Evolutionary conservation across 2,888 invertebrate species (phyloP), one percentile per base, ranked within the genome.

Genomic region (Pasiphila rectangulata): DNA sequence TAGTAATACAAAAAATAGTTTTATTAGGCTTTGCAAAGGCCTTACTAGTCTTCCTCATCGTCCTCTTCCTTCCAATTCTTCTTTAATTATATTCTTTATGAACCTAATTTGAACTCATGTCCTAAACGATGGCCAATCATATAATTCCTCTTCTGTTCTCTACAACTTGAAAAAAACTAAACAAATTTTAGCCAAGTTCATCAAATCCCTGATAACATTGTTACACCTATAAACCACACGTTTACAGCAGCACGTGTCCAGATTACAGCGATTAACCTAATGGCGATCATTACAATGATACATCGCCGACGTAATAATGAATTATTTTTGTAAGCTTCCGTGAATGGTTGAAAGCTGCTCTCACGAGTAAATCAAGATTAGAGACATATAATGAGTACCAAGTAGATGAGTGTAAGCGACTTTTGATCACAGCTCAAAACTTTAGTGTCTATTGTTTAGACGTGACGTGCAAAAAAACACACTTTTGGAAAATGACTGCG

Each of bases 211-310:
- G 16, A 2, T 6, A 30, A 30, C 30, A 32, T 17, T 32, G 21
- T 21, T 6, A 16, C n/a, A 29, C 24, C 16, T 20, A 47, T 38
- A 49, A 39, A 40, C 35, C 35, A 16, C 17, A 6, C 24, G 39
- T 40, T 41, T 40, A 44, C 39, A 27, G n/a, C n/a, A 36, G 45
- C 45, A 34, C 45, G 44, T 45, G 44, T 45, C 45, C 29, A 39
- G 49, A 49, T 49, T 49, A 49, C 23, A 29, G 23, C 39, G 57
- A 53, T 58, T 56, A 56, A 37, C 29, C 45, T 59, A 57, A 59
- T 57, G 47, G 48, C 40, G 42, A 43, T 25, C 57, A 57, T 53
- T 58, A 57, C 42, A 48, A 51, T 54, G 52, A 59, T 46, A 53
- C 56, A 59, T 53, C 27, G 49, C 20, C 27, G 24, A 36, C 39